Evolutionary conservation across 35 echinoderm and acorn worm species (phyloP), one percentile per base, ranked within the genome.

Genomic region (Amphiura filiformis): DNA sequence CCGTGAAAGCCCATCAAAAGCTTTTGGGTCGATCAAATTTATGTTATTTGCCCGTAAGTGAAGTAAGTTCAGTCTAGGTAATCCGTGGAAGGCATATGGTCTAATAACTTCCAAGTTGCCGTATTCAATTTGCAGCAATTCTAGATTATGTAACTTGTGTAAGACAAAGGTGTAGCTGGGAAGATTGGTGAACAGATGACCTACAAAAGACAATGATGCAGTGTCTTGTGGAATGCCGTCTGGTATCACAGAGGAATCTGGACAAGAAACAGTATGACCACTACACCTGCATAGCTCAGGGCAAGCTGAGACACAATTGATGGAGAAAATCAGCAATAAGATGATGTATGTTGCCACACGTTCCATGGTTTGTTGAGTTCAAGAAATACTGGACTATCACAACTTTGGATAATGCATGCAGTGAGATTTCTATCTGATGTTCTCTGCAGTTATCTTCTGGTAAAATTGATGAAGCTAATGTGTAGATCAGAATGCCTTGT

Each of bases 21-120:
- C 35, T 34, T 56, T 56, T 39, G 33, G 30, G 49, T 86, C 78
- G 26, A 94, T 36, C 5, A 30, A 35, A 34, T 34, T 13, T 14
- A 94, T 86, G 13, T 47, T 82, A 31, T 94, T 94, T 23, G 39
- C 17, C 30, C 82, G 77, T 33, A 89, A 35, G 41, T 94, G 78
- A 39, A 94, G 80, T 36, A 40, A 17, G 23, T 30, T 34, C 17
- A 94, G 41, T 20, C 34, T 32, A 35, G 83, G 80, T 0, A 94
- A 65, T 9, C 35, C 32, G 33, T 77, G 76, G 15, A 94, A 82
- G 33, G 78, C 88, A 47, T 82, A 34, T 23, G 61, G 37, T 38
- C 39, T 32, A 34, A 90, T 83, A 3, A 82, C 57, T 31, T 85
- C 83, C 83, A 85, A 85, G 83, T 85, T 85, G 31, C 83, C 83